Evolutionary conservation across 2,797 vertebrate genomes (phyloP).

Genomic region (Enteromius afrohamiltoni): DNA sequence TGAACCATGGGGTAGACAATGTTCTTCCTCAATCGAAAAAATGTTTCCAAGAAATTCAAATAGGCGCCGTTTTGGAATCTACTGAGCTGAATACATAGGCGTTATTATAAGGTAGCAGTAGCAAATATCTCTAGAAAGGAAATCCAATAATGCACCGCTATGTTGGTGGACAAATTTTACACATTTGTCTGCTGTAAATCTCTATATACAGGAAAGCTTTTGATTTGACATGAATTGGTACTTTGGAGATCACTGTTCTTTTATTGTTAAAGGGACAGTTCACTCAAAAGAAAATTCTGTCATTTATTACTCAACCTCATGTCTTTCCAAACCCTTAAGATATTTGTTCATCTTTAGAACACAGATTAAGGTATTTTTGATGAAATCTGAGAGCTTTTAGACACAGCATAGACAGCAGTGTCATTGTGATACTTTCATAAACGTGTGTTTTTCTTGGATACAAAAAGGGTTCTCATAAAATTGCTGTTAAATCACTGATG

Average conservation of each 20-base stretch:
- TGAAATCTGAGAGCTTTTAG: background rate
- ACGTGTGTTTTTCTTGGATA: background rate
- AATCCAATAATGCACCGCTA: background rate
- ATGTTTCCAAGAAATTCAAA: background rate
- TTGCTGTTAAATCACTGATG: background rate
- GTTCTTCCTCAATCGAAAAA: slow-evolving; percentile 9
- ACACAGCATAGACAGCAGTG: background rate
- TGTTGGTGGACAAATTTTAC: background rate
- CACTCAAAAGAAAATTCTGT: background rate
- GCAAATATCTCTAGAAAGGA: background rate
- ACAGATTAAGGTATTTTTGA: background rate
- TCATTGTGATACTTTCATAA: background rate
- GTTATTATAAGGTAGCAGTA: background rate
- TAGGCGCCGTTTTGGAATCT: background rate
- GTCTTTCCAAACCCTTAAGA: background rate
- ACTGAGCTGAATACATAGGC: background rate
- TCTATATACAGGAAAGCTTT: background rate
- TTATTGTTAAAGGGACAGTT: background rate
- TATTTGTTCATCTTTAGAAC: background rate
- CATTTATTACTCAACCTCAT: background rate
- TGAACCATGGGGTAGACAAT: slow-evolving; percentile 36
- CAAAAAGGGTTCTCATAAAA: background rate
- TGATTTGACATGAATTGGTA: background rate
- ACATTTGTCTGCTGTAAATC: background rate
- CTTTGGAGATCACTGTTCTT: background rate